phyloP scores from a whole-genome alignment of 2,113 vertebrate species.

The Macrotis lagotis region DNA sequence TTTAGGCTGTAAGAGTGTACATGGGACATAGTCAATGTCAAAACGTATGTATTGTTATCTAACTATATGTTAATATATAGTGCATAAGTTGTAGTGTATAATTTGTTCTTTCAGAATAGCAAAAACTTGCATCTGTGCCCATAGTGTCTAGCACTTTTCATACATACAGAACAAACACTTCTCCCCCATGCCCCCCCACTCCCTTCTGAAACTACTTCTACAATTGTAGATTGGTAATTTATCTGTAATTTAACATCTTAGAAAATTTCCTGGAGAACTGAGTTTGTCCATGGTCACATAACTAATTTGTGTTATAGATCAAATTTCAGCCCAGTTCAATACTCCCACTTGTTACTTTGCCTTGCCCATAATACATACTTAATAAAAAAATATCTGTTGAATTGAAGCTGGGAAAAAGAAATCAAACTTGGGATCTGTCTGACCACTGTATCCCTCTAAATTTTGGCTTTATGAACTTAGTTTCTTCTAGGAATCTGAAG shows the following conservation, averaged over 20 bases:
- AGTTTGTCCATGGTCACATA: background rate
- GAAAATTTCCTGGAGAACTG: background rate
- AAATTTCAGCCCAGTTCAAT: background rate
- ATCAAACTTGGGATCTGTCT: background rate
- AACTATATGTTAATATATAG: background rate
- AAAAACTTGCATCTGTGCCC: background rate
- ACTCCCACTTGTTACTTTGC: background rate
- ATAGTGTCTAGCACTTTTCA: background rate
- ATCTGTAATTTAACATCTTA: background rate
- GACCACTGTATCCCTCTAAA: background rate
- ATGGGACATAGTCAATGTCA: background rate
- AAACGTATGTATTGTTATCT: background rate
- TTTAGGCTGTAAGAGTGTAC: background rate
- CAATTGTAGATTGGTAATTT: too few species aligned
- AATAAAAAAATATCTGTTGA: background rate
- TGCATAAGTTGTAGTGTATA: background rate
- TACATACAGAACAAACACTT: too few species aligned
- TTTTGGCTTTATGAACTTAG: background rate
- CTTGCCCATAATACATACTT: background rate
- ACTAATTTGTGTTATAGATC: background rate
- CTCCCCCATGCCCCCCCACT: too few species aligned
- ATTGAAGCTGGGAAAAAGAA: background rate
- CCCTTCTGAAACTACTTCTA: too few species aligned
- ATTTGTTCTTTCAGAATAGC: background rate
- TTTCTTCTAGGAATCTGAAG: slow-evolving; percentile 22